These are phyloP conservation scores for Lordiphosa andalusiaca DNA, from an alignment of 2,888 invertebrate genomes.

Conservation along the genomic window DNA sequence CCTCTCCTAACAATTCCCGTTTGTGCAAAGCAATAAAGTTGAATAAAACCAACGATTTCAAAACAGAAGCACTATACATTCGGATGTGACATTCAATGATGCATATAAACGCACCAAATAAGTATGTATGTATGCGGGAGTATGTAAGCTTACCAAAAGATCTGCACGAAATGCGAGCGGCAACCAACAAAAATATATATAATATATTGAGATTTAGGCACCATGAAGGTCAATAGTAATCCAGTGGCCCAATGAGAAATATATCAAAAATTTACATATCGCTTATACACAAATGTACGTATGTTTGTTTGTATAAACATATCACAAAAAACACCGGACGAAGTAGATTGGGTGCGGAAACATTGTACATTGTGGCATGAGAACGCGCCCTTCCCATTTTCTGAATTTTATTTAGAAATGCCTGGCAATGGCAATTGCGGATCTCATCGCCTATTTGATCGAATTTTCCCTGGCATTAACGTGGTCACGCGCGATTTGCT, in stretches of 20 bases:
- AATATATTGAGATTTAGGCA: slow-evolving; percentile 47
- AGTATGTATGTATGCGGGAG: slow-evolving; percentile 1
- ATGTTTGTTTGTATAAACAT: slow-evolving; percentile 6
- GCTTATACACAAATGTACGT: slow-evolving; percentile 12
- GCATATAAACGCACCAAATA: not conserved
- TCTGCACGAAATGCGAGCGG: slow-evolving; percentile 11
- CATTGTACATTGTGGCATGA: slow-evolving; percentile 11
- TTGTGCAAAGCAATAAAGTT: too few species aligned
- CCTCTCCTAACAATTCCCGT: too few species aligned
- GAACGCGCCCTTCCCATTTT: slow-evolving; percentile 16
- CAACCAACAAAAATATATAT: slow-evolving; percentile 21
- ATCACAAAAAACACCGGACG: slow-evolving; percentile 1
- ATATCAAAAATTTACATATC: slow-evolving; percentile 35
- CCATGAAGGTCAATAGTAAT: slow-evolving; percentile 64
- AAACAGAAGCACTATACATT: too few species aligned
- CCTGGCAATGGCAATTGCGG: slow-evolving; percentile 32
- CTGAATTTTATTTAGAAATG: slow-evolving; percentile 1
- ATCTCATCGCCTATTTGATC: slow-evolving; percentile 14
- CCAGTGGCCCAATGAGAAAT: slow-evolving; percentile 14
- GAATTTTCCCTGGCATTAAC: slow-evolving; percentile 25
- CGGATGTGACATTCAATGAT: too few species aligned
- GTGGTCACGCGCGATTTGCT: slow-evolving; percentile 64
- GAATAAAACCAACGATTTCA: too few species aligned
- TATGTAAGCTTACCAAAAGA: slow-evolving; percentile 1
- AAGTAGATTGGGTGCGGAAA: slow-evolving; percentile 33